Conservation (phyloP, 1,140 invertebrate species). For the Calephelis nemesis region DNA sequence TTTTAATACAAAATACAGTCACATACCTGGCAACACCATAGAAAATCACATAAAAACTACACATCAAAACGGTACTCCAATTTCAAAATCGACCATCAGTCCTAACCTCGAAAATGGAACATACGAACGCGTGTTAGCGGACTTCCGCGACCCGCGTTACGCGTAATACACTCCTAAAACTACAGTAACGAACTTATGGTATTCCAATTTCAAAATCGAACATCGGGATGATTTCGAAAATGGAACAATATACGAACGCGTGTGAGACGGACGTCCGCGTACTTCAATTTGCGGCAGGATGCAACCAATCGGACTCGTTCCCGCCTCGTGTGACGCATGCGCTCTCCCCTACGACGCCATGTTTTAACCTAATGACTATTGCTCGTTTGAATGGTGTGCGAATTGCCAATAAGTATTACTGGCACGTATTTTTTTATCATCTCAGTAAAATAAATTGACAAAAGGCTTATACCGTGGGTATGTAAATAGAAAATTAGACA, state of each 20-base stretch:
- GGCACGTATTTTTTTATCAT: too few relatives aligned
- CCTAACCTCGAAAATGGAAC: too few relatives aligned
- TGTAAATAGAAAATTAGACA: too few relatives aligned
- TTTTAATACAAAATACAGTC: background rate
- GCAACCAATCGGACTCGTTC: conserved; percentile 59
- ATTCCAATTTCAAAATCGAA: conserved; percentile 27
- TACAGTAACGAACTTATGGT: conserved; percentile 1
- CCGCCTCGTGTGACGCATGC: conserved; percentile 49
- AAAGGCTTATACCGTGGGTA: too few relatives aligned
- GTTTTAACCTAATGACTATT: conserved; percentile 30
- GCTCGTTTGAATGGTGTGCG: conserved; percentile 22
- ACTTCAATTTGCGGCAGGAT: conserved; percentile 61
- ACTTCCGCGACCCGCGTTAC: too few relatives aligned
- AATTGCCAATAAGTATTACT: background rate
- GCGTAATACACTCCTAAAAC: background rate
- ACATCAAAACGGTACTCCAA: background rate
- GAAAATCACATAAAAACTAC: background rate
- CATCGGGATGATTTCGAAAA: conserved; percentile 26
- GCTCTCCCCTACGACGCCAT: conserved; percentile 36
- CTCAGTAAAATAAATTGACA: too few relatives aligned
- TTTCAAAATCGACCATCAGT: too few relatives aligned
- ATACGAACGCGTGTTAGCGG: too few relatives aligned
- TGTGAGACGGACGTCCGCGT: conserved; percentile 56
- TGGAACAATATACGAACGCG: conserved; percentile 37
- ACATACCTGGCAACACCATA: background rate